These are phyloP conservation scores for Meloidogyne floridensis DNA, from an alignment of 1,140 invertebrate species.

Conservation along the genomic window DNA sequence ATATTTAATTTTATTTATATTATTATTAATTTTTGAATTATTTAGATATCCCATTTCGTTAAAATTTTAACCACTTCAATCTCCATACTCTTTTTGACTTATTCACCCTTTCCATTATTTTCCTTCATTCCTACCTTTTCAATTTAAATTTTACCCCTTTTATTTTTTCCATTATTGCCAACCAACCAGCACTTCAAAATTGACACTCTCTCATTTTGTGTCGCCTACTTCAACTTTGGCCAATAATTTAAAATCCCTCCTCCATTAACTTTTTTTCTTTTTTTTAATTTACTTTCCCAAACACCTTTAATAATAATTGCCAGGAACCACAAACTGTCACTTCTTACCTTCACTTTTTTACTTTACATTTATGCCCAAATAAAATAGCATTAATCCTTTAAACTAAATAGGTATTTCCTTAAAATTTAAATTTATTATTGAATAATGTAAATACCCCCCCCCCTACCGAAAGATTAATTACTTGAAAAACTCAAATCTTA, in stretches of 20 bases:
- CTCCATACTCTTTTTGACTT: not conserved
- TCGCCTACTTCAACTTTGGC: slow-evolving; percentile 5
- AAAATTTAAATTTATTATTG: no score
- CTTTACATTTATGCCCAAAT: not conserved
- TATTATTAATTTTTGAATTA: no score
- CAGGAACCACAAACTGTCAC: not conserved
- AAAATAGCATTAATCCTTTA: not conserved
- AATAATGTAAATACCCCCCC: no score
- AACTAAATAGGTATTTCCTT: no score
- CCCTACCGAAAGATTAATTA: no score
- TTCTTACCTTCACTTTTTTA: not conserved
- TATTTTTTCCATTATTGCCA: not conserved
- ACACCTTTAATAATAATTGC: not conserved
- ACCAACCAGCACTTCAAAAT: not conserved
- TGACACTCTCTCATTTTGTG: not conserved
- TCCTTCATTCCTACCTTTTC: not conserved
- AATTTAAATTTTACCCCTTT: not conserved
- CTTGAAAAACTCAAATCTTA: no score
- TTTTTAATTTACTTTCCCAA: not conserved
- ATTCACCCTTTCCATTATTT: not conserved
- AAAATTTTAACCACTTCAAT: not conserved
- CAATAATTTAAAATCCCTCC: slow-evolving; percentile 2
- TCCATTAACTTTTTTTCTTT: not conserved
- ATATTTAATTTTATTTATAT: no score
- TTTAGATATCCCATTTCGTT: not conserved